Base-by-base conservation (phyloP, 2,797 vertebrate genomes). In the Allobates femoralis region DNA sequence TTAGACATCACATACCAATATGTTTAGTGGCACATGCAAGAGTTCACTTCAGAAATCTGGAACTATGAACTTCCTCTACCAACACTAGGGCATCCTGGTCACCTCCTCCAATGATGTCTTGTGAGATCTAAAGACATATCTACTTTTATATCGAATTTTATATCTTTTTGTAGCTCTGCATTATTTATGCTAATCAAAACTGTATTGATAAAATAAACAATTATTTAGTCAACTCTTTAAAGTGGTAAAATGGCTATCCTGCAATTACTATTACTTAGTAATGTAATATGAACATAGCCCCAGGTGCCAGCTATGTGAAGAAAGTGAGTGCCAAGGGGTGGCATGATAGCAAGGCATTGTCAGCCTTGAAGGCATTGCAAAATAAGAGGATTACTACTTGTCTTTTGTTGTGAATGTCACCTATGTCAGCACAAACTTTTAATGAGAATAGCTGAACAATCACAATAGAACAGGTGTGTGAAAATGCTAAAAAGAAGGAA, bases 391-490 rank as follows among this genome's bases (percentile, higher is more conserved):
- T 76, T 84, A 64, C 34, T 76, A 46, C 37, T 41, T n/a, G 55
- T 62, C 34, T 46, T 75, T 84, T 84, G 71, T 84, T 50, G 56
- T 76, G n/a, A 32, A 58, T 75, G 23, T 62, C 53, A 41, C 34
- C 4, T 62, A 75, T 75, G 53, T 41, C 26, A 75, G 2, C 11
- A 50, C 53, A 58, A 51, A 75, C 81, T 73, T 83, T 73, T 55
- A 37, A 56, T 77, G 28, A 41, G 18, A 71, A 71, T 51, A 30
- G 66, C 50, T 71, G 64, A 41, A 71, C 51, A 58, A 37, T 37
- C 56, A 82, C 56, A 75, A 60, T 51, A 51, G 71, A 64, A 76
- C 82, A 84, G 82, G 82, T 84, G 82, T 58, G 66, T 19, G 50
- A 23, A 58, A 62, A 82, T 23, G n/a, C 34, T 46, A 30, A 71